Conservation (phyloP, 2,113 vertebrate genomes). For the Grammomys dolichurus region DNA sequence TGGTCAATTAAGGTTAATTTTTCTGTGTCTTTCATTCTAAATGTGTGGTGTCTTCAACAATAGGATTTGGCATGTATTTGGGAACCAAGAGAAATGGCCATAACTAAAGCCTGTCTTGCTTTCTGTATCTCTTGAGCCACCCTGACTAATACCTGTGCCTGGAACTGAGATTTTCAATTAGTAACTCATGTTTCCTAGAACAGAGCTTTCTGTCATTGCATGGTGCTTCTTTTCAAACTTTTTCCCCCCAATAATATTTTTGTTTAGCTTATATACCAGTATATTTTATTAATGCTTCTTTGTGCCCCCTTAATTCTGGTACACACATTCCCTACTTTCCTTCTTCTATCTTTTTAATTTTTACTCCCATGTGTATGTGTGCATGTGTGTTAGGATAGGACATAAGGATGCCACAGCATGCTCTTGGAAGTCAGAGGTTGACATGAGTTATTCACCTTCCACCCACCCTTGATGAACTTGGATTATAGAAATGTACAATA, state of each 20-base stretch:
- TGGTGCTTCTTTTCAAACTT: not conserved
- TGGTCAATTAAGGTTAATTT: not conserved
- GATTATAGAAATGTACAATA: not conserved
- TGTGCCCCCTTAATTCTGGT: not conserved
- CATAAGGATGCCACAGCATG: not conserved
- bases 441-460: not conserved
- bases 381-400: not conserved
- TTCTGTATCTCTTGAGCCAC: not conserved
- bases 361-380: not conserved
- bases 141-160: not conserved
- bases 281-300: not conserved
- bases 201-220: not conserved
- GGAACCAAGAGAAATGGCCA: not conserved
- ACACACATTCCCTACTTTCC: fast-evolving
- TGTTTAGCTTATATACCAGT: not conserved
- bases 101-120: not conserved
- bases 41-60: not conserved
- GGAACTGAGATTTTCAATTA: not conserved
- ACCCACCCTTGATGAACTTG: too few relatives aligned
- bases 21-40: not conserved
- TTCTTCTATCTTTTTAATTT: not conserved
- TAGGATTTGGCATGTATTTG: not conserved
- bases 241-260: not conserved
- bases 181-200: not conserved
- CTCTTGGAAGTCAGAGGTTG: not conserved